Evolutionary conservation across 2,113 vertebrate genomes (phyloP).

Genomic region (Osmerus eperlanus): DNA sequence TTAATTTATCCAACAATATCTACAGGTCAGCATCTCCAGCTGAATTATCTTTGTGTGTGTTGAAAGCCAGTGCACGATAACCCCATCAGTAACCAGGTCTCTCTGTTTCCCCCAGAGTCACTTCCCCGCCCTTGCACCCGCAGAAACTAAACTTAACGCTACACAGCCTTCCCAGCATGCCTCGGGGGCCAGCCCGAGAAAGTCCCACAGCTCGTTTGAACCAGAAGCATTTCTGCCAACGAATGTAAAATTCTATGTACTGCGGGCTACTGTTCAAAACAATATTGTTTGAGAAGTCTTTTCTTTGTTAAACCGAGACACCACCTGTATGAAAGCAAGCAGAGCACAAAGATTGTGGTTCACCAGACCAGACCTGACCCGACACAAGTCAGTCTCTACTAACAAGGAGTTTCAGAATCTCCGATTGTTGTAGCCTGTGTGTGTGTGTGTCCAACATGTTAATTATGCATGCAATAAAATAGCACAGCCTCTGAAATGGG

Average conservation of each 20-base stretch:
- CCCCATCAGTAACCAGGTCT: not conserved
- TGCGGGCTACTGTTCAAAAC: slow-evolving; percentile 27
- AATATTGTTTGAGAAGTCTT: slow-evolving; percentile 34
- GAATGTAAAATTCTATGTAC: slow-evolving; percentile 33
- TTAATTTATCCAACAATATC: too few relatives aligned
- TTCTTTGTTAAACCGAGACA: slow-evolving; percentile 28
- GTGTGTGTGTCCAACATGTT: slow-evolving; percentile 5
- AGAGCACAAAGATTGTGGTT: slow-evolving; percentile 32
- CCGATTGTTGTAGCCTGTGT: too few relatives aligned
- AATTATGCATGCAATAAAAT: not conserved
- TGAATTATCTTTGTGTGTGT: too few relatives aligned
- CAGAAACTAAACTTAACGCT: slow-evolving; percentile 21
- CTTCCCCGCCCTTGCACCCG: not conserved
- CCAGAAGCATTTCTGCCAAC: slow-evolving; percentile 19
- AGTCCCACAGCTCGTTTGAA: slow-evolving; percentile 18
- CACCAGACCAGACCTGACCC: slow-evolving; percentile 27
- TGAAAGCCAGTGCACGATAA: too few relatives aligned
- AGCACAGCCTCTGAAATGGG: not conserved
- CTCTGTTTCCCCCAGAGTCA: not conserved
- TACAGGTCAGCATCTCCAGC: too few relatives aligned
- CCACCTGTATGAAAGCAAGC: slow-evolving; percentile 28
- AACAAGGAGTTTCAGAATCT: too few relatives aligned
- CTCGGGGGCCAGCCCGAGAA: slow-evolving; percentile 17
- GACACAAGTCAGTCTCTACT: too few relatives aligned
- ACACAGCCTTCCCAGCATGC: slow-evolving; percentile 19